Evolutionary conservation across 2,888 invertebrate species (phyloP).

Genomic region (Bellardia bayeri): DNA sequence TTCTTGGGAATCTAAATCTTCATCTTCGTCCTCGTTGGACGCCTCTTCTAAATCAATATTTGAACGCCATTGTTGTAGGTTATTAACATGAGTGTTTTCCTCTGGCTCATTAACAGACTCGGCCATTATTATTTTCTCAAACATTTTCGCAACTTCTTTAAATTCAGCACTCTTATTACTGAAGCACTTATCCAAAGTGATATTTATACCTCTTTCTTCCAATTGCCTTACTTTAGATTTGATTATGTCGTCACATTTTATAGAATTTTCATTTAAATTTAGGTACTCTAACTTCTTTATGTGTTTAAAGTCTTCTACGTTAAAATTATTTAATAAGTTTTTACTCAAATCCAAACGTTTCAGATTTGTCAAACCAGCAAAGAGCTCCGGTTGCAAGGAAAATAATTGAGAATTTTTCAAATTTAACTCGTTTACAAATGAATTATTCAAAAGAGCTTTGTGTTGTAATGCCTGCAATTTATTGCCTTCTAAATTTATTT

Average conservation of each 20-base stretch:
- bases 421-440: constrained; percentile 86
- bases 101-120: constrained; percentile 56
- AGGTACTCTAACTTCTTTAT: constrained; percentile 83
- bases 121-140: constrained; percentile 79
- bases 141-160: constrained; percentile 68
- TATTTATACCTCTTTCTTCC: constrained; percentile 76
- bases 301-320: constrained; percentile 84
- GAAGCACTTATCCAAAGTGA: constrained; percentile 73
- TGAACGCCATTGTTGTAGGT: constrained; percentile 46
- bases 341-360: constrained; percentile 86
- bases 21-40: constrained; percentile 50
- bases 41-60: constrained; percentile 29
- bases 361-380: constrained; percentile 86
- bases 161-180: neutral
- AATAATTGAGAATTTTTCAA: constrained; percentile 87
- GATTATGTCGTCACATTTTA: constrained; percentile 85
- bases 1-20: neutral
- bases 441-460: constrained; percentile 86
- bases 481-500: constrained; percentile 87
- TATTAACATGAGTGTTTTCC: constrained; percentile 38
- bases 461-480: constrained; percentile 86
- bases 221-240: constrained; percentile 77
- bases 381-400: constrained; percentile 85
- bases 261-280: constrained; percentile 86
- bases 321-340: constrained; percentile 86